These are phyloP conservation scores for Agrypnia vestita DNA, from an alignment of 1,140 invertebrate genomes.

Conservation along the genomic window DNA sequence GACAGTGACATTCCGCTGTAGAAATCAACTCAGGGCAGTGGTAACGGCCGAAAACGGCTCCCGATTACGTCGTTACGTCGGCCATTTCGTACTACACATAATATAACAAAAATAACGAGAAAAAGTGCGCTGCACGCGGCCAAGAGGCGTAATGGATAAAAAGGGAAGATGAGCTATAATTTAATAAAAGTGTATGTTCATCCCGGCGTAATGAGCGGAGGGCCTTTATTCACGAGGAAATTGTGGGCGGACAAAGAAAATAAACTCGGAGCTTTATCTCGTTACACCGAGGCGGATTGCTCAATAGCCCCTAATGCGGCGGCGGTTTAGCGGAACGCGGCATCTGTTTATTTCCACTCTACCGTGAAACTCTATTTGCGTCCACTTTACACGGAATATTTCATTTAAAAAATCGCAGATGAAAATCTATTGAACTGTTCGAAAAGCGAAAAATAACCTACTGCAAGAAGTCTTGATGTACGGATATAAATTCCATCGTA, in stretches of 20 bases:
- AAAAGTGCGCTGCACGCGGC: constrained; percentile 36
- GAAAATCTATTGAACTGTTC: too few species aligned
- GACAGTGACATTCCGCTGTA: constrained; percentile 6
- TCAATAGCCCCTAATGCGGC: constrained; percentile 35
- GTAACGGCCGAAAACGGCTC: constrained; percentile 44
- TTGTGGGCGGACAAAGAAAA: constrained; percentile 43
- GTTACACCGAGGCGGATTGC: constrained; percentile 19
- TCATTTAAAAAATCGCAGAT: too few species aligned
- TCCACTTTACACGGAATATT: too few species aligned
- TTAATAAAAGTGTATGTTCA: constrained; percentile 59
- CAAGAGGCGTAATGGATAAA: constrained; percentile 45
- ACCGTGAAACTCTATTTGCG: too few species aligned
- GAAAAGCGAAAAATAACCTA: too few species aligned
- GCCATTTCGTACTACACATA: constrained; percentile 56
- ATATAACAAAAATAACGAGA: constrained; percentile 57
- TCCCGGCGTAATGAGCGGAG: constrained; percentile 55
- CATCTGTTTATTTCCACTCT: background rate
- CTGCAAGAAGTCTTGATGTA: too few species aligned
- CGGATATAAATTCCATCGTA: too few species aligned
- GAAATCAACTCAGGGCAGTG: background rate
- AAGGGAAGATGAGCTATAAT: constrained; percentile 59
- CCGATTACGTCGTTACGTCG: constrained; percentile 57
- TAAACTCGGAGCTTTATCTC: constrained; percentile 50
- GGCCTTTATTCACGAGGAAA: constrained; percentile 37
- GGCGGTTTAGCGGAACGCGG: background rate